These are phyloP conservation scores for Drosophila macrospina DNA, from an alignment of 2,888 invertebrate genomes.

Conservation along the genomic window DNA sequence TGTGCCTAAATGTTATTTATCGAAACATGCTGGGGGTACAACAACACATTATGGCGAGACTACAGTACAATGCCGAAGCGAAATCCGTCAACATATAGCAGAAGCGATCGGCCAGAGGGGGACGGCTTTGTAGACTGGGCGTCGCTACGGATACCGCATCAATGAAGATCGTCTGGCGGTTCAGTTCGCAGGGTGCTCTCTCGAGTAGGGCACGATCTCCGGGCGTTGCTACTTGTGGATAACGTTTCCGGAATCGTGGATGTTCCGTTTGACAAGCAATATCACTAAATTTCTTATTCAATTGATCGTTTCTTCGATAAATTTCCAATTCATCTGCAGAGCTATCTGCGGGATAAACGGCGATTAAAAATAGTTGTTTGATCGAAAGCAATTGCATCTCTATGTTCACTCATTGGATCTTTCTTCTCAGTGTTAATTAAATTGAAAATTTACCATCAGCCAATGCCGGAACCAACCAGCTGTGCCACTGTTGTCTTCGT, in stretches of 20 bases:
- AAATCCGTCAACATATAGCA: constrained; percentile 74
- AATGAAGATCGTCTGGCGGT: constrained; percentile 58
- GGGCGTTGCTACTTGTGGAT: background rate
- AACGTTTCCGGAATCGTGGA: constrained; percentile 36
- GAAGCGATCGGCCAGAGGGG: constrained; percentile 66
- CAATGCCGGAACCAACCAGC: constrained; percentile 52
- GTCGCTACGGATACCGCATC: constrained; percentile 48
- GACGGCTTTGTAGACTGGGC: constrained; percentile 37
- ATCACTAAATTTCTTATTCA: background rate
- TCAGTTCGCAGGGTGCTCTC: constrained; percentile 57
- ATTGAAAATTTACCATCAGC: constrained; percentile 45
- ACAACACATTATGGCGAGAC: constrained; percentile 73
- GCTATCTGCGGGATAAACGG: constrained; percentile 41
- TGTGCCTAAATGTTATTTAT: constrained; percentile 31
- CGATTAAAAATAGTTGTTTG: background rate
- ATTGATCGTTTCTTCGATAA: constrained; percentile 19
- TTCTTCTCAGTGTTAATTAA: no score
- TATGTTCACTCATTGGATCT: background rate
- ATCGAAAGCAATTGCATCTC: background rate
- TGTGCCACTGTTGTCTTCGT: constrained; percentile 37
- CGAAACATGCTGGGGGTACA: constrained; percentile 73
- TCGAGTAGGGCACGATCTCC: background rate
- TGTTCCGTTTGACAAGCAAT: constrained; percentile 62
- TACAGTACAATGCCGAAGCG: constrained; percentile 70
- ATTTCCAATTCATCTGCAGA: constrained; percentile 62